Conservation (phyloP, 2,113 vertebrate species). For the Candoia aspera region DNA sequence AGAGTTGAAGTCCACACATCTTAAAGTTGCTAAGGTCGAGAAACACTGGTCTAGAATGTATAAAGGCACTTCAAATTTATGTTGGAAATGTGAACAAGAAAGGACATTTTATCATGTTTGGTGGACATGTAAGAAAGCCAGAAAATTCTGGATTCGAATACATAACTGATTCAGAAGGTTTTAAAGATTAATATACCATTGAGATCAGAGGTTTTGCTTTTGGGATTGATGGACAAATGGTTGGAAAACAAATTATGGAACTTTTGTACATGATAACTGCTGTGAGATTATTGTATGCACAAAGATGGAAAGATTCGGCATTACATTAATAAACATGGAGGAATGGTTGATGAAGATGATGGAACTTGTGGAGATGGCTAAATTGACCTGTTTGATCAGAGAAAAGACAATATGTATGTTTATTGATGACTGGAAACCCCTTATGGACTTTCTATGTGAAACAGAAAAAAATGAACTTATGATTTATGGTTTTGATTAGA, state of each 20-base stretch:
- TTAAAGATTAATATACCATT: neutral
- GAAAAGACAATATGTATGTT: neutral
- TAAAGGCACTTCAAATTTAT: neutral
- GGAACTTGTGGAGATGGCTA: neutral
- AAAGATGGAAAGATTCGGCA: neutral
- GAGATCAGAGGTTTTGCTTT: neutral
- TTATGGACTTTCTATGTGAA: no score
- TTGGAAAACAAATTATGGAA: neutral
- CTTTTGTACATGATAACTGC: neutral
- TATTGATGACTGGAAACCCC: neutral
- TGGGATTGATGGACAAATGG: neutral
- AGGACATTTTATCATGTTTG: neutral
- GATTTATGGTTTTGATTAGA: neutral
- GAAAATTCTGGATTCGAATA: neutral
- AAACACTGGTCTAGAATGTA: neutral
- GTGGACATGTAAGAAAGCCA: neutral
- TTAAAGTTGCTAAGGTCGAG: no score
- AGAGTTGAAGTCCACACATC: no score
- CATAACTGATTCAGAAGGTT: neutral
- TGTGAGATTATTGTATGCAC: neutral
- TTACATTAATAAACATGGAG: neutral
- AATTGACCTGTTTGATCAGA: neutral
- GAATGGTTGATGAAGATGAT: neutral
- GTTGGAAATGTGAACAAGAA: neutral
- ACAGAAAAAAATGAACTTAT: neutral